Evolutionary conservation across 1,140 invertebrate genomes (phyloP).

Genomic region (Drosophila seguyi): DNA sequence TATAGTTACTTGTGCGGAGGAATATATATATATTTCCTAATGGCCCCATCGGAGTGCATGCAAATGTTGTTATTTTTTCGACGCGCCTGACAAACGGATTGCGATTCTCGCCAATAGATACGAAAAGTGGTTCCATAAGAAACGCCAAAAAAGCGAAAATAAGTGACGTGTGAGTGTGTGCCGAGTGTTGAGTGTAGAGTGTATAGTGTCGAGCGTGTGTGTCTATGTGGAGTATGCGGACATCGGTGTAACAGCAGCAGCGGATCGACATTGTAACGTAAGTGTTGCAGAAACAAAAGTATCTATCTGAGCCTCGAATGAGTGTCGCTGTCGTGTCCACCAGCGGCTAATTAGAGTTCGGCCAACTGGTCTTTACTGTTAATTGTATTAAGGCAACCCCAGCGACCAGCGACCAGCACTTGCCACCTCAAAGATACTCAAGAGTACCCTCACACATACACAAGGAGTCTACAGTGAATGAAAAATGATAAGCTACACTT

Average conservation of each 20-base stretch:
- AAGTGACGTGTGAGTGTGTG: slow-evolving; percentile 44
- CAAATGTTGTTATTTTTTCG: slow-evolving; percentile 57
- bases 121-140: slow-evolving; percentile 55
- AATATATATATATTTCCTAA: slow-evolving; percentile 33
- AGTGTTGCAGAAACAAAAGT: slow-evolving; percentile 44
- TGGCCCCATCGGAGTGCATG: slow-evolving; percentile 69
- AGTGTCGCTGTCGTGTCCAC: slow-evolving; percentile 17
- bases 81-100: slow-evolving; percentile 56
- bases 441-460: background rate
- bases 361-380: slow-evolving; percentile 81
- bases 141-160: slow-evolving; percentile 38
- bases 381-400: slow-evolving; percentile 70
- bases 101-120: slow-evolving; percentile 42
- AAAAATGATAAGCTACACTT: background rate
- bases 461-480: background rate
- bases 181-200: slow-evolving; percentile 13
- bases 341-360: slow-evolving; percentile 64
- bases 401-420: slow-evolving; percentile 55
- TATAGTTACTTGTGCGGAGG: slow-evolving; percentile 22
- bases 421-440: slow-evolving; percentile 56
- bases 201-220: slow-evolving; percentile 10
- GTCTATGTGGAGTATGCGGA: slow-evolving; percentile 65
- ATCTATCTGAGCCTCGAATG: slow-evolving; percentile 27
- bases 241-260: slow-evolving; percentile 42
- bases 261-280: slow-evolving; percentile 55